These are phyloP conservation scores for Neodontobutis hainanensis DNA, from an alignment of 2,113 vertebrate species.

Conservation along the genomic window DNA sequence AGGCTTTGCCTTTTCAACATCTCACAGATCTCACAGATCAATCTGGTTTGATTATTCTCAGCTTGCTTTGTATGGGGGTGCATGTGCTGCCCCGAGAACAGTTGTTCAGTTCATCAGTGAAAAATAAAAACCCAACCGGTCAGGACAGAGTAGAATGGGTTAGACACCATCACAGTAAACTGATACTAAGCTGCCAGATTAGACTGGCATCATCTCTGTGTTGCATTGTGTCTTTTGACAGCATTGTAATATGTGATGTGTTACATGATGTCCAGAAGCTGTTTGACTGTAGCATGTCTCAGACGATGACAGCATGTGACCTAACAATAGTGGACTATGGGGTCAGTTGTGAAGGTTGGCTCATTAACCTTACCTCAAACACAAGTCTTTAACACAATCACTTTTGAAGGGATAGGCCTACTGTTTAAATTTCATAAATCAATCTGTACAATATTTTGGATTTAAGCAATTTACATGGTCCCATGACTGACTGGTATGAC, in stretches of 20 bases:
- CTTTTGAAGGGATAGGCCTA: no score
- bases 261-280: not conserved
- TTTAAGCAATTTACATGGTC: no score
- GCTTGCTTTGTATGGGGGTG: slow-evolving; percentile 7
- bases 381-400: no score
- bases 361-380: no score
- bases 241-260: not conserved
- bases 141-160: slow-evolving; percentile 1
- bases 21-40: not conserved
- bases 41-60: no score
- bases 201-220: slow-evolving; percentile 1
- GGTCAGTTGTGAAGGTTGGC: no score
- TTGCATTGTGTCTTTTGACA: slow-evolving; percentile 15
- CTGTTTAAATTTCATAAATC: no score
- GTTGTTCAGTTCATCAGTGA: not conserved
- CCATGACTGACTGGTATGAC: no score
- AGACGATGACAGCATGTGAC: no score
- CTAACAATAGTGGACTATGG: no score
- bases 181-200: slow-evolving; percentile 51
- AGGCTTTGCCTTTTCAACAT: not conserved
- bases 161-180: slow-evolving; percentile 35
- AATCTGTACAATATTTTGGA: no score
- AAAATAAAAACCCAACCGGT: slow-evolving; percentile 11
- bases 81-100: not conserved
- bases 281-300: not conserved